Evolutionary conservation across 2,797 vertebrate genomes (phyloP).

Genomic region (Fratercula arctica): DNA sequence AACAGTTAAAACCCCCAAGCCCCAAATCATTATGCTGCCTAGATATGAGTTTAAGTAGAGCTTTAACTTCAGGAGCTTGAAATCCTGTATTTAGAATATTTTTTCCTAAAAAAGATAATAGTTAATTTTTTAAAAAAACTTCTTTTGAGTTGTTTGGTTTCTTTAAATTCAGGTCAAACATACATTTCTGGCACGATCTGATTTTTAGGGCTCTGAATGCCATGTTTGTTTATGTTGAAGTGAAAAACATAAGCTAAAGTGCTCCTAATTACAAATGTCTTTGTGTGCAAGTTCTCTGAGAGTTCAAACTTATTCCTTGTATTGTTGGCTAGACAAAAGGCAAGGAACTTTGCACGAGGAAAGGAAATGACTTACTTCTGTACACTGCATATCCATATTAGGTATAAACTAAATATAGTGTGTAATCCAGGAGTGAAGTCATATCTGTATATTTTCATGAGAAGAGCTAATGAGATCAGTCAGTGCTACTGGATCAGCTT

Average conservation of each 20-base stretch:
- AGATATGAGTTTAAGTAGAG: neutral
- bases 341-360: slow-evolving; percentile 64
- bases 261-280: slow-evolving; percentile 25
- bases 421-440: slow-evolving; percentile 78
- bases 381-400: slow-evolving; percentile 77
- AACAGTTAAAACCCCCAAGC: neutral
- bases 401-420: slow-evolving; percentile 82
- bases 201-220: neutral
- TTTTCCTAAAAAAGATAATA: neutral
- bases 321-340: slow-evolving; percentile 79
- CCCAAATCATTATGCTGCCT: neutral
- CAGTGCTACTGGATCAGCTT: slow-evolving; percentile 53
- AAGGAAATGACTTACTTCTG: slow-evolving; percentile 74
- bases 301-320: slow-evolving; percentile 65
- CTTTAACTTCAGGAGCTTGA: neutral
- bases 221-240: slow-evolving; percentile 1
- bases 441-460: slow-evolving; percentile 71
- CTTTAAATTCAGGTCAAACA: neutral
- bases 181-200: neutral
- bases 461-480: slow-evolving; percentile 66
- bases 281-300: neutral
- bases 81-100: neutral
- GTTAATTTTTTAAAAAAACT: neutral
- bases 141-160: neutral
- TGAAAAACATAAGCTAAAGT: slow-evolving; percentile 23